Evolutionary conservation across 1,140 invertebrate species (phyloP).

Genomic region (Drosophila insularis): DNA sequence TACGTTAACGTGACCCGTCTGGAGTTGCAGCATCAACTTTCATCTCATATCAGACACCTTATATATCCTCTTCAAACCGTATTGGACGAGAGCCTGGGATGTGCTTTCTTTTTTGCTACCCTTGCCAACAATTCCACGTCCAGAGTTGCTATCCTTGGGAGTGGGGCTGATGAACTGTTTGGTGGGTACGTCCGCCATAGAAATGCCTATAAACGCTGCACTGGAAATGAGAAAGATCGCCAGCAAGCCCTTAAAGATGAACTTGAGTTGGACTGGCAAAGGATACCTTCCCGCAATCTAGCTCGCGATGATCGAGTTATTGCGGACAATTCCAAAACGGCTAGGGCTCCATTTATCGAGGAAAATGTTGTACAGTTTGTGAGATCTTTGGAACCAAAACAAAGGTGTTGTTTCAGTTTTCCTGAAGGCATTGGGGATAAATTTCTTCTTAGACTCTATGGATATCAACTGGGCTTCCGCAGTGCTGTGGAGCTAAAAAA

Average conservation of each 20-base stretch:
- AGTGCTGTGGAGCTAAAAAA: constrained; percentile 90
- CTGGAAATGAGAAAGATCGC: constrained; percentile 83
- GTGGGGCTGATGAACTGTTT: constrained; percentile 98
- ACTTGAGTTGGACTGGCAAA: constrained; percentile 89
- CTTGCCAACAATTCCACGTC: constrained; percentile 86
- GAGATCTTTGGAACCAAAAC: constrained; percentile 87
- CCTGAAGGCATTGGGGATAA: constrained; percentile 96
- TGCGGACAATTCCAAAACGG: constrained; percentile 89
- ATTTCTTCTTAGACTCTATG: constrained; percentile 91
- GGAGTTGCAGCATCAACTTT: constrained; percentile 86
- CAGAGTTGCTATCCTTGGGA: constrained; percentile 84
- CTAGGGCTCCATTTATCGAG: constrained; percentile 96
- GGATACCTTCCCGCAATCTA: constrained; percentile 95
- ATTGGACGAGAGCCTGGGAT: constrained; percentile 97
- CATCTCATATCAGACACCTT: constrained; percentile 87
- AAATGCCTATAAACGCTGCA: constrained; percentile 85
- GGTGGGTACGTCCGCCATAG: constrained; percentile 96
- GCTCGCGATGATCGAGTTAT: constrained; percentile 96
- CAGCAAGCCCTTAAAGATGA: constrained; percentile 85
- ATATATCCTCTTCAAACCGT: constrained; percentile 93
- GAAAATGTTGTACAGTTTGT: constrained; percentile 92
- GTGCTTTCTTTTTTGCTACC: constrained; percentile 98
- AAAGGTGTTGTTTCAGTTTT: constrained; percentile 88
- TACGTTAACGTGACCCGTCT: constrained; percentile 89
- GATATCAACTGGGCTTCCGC: constrained; percentile 87